Evolutionary conservation across 2,113 vertebrate genomes (phyloP), one percentile per base, ranked within the genome.

Genomic region (Stegostoma tigrinum): DNA sequence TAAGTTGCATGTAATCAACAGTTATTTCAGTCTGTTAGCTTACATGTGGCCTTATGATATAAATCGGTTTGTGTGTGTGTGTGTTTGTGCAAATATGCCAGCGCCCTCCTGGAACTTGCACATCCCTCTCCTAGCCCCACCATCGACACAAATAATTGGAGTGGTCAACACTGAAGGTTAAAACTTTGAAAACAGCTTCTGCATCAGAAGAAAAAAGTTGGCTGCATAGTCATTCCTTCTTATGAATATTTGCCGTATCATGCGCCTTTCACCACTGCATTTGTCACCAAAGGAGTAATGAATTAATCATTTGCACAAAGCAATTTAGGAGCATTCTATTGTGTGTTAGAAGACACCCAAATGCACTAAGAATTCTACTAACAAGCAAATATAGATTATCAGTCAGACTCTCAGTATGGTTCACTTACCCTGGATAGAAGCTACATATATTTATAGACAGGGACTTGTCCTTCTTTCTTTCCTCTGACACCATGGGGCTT

Each of bases 1-100:
- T 96, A 97, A 96, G 97, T 96, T 95, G 97, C 97, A 96, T 96
- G 96, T 96, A 96, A 96, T 97, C 96, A 97, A 96, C 96, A 96
- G 95, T 96, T 96, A 96, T 42, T 45, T 67, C n/a, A 24, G 67
- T 70, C 45, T 68, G 34, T 24, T 94, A 64, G 64, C 17, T 66
- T 91, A 10, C 34, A 30, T n/a, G 21, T 68, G 2, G 17, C 5
- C 66, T 42, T 21, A 30, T 17, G 12, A 5, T 52, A 14, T 2
- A 34, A 5, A 30, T 64, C 17, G 15, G 61, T 27, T 0, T n/a
- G 10, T 90, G 55, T 30, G n/a, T 66, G n/a, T 66, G 19, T 38
- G 61, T 5, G 55, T 61, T 61, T 61, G 55, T 61, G 12, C 7
- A 61, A 61, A 61, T 61, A 1, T 45, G 45, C 55, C 0, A 0